Evolutionary conservation across 2,888 invertebrate genomes (phyloP).

Genomic region (Escarpia spicata): DNA sequence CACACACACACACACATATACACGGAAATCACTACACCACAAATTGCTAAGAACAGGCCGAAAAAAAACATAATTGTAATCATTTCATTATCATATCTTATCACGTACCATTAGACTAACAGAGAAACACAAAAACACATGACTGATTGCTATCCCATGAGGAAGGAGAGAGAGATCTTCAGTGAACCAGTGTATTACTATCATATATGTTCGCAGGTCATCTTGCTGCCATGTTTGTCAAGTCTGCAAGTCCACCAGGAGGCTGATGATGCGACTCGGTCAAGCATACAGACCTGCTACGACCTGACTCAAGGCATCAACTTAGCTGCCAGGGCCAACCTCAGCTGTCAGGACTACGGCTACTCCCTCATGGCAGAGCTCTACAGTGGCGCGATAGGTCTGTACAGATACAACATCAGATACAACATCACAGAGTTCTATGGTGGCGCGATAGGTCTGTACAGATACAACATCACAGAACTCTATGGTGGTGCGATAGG

Average conservation of each 20-base stretch:
- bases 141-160: too few species aligned
- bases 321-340: neutral
- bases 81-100: too few species aligned
- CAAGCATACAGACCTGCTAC: slow-evolving; percentile 25
- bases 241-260: slow-evolving; percentile 30
- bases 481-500: slow-evolving; percentile 27
- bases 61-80: too few species aligned
- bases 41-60: too few species aligned
- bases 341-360: slow-evolving; percentile 32
- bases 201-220: slow-evolving; percentile 31
- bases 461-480: slow-evolving; percentile 19
- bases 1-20: too few species aligned
- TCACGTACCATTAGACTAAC: too few species aligned
- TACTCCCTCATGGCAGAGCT: slow-evolving; percentile 41
- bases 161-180: neutral
- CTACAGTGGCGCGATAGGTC: slow-evolving; percentile 26
- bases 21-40: too few species aligned
- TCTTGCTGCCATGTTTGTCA: slow-evolving; percentile 38
- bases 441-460: slow-evolving; percentile 29
- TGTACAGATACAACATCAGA: neutral
- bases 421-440: neutral
- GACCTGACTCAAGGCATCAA: neutral
- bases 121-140: too few species aligned
- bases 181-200: neutral
- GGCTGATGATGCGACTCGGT: slow-evolving; percentile 23